These are phyloP conservation scores for Ascidia mentula DNA, from an alignment of 23 tunicate genomes.

Conservation along the genomic window DNA sequence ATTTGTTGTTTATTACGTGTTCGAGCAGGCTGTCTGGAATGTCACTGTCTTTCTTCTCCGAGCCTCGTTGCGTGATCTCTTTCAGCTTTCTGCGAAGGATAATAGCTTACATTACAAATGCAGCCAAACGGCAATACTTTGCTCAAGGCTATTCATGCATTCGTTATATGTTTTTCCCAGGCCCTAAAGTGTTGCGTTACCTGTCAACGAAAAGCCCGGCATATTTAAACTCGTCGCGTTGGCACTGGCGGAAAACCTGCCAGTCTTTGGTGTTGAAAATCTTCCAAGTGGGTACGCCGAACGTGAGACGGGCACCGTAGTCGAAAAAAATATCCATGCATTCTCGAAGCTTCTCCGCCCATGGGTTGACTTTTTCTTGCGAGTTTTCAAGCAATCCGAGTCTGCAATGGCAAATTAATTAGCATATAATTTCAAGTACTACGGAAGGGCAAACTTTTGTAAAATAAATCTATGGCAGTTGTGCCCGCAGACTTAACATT, in stretches of 20 bases:
- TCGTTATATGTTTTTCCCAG: no score
- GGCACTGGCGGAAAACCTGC: slow-evolving; percentile 77
- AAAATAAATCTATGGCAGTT: no score
- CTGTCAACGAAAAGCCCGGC: slow-evolving; percentile 84
- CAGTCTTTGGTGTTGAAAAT: slow-evolving; percentile 74
- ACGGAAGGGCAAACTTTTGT: no score
- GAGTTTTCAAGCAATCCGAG: slow-evolving; percentile 54
- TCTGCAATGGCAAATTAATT: slow-evolving; percentile 22
- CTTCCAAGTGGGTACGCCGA: slow-evolving; percentile 85
- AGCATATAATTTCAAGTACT: not conserved
- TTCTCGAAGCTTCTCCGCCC: slow-evolving; percentile 56
- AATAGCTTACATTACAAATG: not conserved
- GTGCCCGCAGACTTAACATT: no score
- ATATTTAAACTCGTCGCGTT: slow-evolving; percentile 81
- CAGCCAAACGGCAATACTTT: not conserved
- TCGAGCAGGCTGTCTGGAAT: slow-evolving; percentile 47
- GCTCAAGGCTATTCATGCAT: not conserved
- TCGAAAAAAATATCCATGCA: slow-evolving; percentile 95
- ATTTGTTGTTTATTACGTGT: slow-evolving; percentile 58
- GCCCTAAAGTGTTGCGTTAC: no score
- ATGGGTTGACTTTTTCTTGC: slow-evolving; percentile 27
- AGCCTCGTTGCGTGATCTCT: slow-evolving; percentile 26
- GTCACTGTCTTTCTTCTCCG: not conserved
- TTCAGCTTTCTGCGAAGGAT: slow-evolving; percentile 54
- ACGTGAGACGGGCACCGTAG: slow-evolving; percentile 89